Base-by-base conservation (phyloP, 2,797 vertebrate genomes). In the Periophthalmus magnuspinnatus region DNA sequence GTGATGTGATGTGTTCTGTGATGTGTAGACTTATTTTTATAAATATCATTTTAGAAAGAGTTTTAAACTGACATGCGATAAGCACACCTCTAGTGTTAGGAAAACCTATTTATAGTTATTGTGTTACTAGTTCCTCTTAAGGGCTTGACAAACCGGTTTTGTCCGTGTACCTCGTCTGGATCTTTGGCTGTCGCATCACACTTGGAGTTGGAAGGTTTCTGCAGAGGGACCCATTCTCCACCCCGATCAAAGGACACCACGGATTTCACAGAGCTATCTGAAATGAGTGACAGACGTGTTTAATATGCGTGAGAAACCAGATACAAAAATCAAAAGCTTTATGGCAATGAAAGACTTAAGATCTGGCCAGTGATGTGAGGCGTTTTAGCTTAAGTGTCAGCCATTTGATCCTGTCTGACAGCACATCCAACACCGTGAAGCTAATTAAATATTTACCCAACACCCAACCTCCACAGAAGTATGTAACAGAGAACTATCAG, bases 201-300 rank as follows among this genome's bases (percentile, higher is more conserved):
- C 50, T 95, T 88, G 77, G 83, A 93, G 85, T 97, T 94, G 67
- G 91, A 91, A 57, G 97, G 97, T 84, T 95, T 95, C 76, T 80
- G 87, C 71, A 98, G 87, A 3, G 93, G 94, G 69, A 93, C 84
- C 97, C 97, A 98, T 78, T 96, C 94, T 45, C 96, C 97, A 55
- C 97, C 97, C 65, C 95, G 95, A 86, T 99, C 95, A 68, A 97
- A 98, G 13, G 96, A 95, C 84, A 97, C 95, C 72, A 97, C 95
- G 0, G 96, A 95, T 89, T 96, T 95, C 84, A 97, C 95, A 0
- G 95, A 95, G 69, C 85, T 93, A 85, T 97, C 97, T 98, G 88
- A 32, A 72, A 68, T 34, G 22, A 60, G 61, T 81, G 24, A 3
- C 11, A 5, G 47, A 32, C 24, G 59, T 73, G 67, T 63, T 74